Evolutionary conservation across 2,888 invertebrate genomes (phyloP), one percentile per base, ranked within the genome.

Genomic region (Cyclophora albipunctata): DNA sequence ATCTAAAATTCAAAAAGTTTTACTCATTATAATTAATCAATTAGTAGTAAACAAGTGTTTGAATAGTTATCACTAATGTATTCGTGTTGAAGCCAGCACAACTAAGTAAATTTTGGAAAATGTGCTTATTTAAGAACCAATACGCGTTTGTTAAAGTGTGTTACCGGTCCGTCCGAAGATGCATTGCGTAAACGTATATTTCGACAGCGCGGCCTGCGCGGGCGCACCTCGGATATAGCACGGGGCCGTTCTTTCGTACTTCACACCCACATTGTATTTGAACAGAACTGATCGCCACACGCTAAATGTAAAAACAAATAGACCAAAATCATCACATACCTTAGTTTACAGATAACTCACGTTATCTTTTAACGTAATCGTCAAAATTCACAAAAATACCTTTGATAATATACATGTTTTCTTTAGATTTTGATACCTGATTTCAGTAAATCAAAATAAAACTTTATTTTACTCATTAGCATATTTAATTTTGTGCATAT

Each of bases 171-270:
- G 77, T 78, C 77, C 71, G 71, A 78, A 82, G 76, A 75, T 66
- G 67, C 60, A 71, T 85, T 85, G 77, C 78, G 81, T 72, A 84
- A 85, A 73, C 69, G 71, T 62, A 67, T 67, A 78, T 87, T 86
- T 81, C 87, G 69, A 82, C 81, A 85, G 73, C 64, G 71, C 71
- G 70, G 66, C 69, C 71, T 4, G 37, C 37, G 37, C 37, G 37
- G 37, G 37, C 37, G 37, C 37, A 37, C 53, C 54, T 63, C 70
- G 74, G 83, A 87, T 85, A 86, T 84, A 73, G 86, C 82, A 84
- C 86, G 82, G 86, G 86, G 86, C 78, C 86, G 75, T 66, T 81
- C 76, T 78, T 81, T 81, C 80, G 72, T 67, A 69, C 79, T 69
- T 73, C 74, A 81, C 83, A 73, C 83, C 84, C 72, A 82, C 78